Evolutionary conservation across 2,888 invertebrate species (phyloP).

Genomic region (Acronicta aceris): DNA sequence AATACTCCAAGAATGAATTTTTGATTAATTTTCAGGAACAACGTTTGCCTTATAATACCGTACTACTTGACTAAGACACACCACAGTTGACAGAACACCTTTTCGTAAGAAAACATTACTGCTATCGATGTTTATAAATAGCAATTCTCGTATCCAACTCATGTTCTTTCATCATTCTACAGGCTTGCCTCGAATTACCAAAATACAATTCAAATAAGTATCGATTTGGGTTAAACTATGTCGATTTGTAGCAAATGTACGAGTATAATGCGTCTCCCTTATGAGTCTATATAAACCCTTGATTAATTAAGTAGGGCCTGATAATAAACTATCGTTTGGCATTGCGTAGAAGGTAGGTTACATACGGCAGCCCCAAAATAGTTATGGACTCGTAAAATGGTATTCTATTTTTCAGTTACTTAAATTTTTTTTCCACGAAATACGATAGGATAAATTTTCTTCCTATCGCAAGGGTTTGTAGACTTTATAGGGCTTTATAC

Average conservation of each 20-base stretch:
- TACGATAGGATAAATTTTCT: too few species aligned
- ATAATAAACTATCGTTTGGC: background rate
- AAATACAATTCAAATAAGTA: constrained; percentile 40
- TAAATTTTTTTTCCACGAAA: too few species aligned
- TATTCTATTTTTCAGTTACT: too few species aligned
- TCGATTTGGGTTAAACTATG: constrained; percentile 27
- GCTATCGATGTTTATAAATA: constrained; percentile 10
- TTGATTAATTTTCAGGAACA: too few species aligned
- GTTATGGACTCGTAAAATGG: too few species aligned
- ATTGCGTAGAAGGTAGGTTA: background rate
- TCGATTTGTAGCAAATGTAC: constrained; percentile 8
- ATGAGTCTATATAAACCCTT: constrained; percentile 29
- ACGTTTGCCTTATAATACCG: too few species aligned
- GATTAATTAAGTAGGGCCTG: constrained; percentile 9
- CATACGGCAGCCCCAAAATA: constrained; percentile 5
- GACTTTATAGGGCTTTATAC: too few species aligned
- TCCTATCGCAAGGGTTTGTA: too few species aligned
- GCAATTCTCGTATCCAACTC: constrained; percentile 14
- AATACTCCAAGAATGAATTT: too few species aligned
- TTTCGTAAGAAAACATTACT: background rate
- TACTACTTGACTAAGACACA: too few species aligned
- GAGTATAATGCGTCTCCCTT: constrained; percentile 18
- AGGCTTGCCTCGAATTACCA: constrained; percentile 31
- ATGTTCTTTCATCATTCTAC: constrained; percentile 22
- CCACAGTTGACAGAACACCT: too few species aligned